Evolutionary conservation across 2,113 vertebrate species (phyloP), one percentile per base, ranked within the genome.

Genomic region (Planiliza haematocheilus): DNA sequence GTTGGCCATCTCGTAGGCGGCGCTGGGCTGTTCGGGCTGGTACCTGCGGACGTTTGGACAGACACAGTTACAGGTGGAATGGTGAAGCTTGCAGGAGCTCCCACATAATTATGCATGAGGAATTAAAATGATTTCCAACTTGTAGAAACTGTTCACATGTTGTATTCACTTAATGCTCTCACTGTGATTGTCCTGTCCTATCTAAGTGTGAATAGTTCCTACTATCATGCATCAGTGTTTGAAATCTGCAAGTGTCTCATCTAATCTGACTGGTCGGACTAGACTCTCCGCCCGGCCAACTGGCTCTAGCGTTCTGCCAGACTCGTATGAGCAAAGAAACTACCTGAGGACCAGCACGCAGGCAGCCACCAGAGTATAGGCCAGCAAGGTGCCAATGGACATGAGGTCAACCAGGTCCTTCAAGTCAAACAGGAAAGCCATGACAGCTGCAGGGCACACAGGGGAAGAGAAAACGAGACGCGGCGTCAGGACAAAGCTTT

Each of bases 351-450:
- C 95, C 72, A 99, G 90, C 7, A 99, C 97, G 14, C 97, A 98
- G 74, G 97, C 96, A 41, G 97, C 97, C 78, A 99, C 98, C 90
- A 99, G 82, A 4, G 97, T 97, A 52, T 99, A 99, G 41, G 98
- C 97, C 91, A 99, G 92, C 71, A 99, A 94, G 0, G 97, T 98
- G 24, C 98, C 97, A 0, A 99, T 99, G 38, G 97, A 99, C 97
- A 99, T 99, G 68, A 99, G 94, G 81, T 99, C 97, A 41, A 99
- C 97, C 88, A 99, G 91, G 79, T 97, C 96, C 90, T 97, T 98
- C 90, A 99, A 84, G 80, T 99, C 96, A 63, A 99, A 98, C 57
- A 99, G 94, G 89, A 99, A 97, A 0, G 97, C 97, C 97, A 98
- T 99, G 77, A 97, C 53, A 86, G 96, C 98, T 99, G 90, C 48